Conservation (phyloP, 2,113 vertebrate species). For the Hymenochirus boettgeri region DNA sequence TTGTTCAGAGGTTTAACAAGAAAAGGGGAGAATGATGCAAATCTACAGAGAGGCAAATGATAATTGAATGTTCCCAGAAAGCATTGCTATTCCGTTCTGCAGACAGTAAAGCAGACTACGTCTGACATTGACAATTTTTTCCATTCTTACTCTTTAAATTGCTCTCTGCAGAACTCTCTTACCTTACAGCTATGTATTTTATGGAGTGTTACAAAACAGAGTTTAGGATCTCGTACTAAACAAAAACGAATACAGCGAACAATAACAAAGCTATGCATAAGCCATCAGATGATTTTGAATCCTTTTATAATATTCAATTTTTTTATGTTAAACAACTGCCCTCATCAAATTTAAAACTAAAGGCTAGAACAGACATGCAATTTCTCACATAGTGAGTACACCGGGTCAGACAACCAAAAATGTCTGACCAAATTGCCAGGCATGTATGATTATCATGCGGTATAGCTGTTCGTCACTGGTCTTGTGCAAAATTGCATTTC, state of each 20-base stretch:
- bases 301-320: slow-evolving; percentile 2
- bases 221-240: not conserved
- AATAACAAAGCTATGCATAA: slow-evolving; percentile 3
- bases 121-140: slow-evolving; percentile 29
- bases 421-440: no score
- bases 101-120: slow-evolving; percentile 30
- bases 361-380: no score
- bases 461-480: no score
- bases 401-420: no score
- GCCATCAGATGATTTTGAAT: slow-evolving; percentile 4
- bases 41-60: slow-evolving; percentile 26
- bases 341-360: not conserved
- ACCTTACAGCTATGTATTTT: slow-evolving; percentile 24
- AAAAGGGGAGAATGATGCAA: slow-evolving; percentile 7
- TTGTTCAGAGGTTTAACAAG: slow-evolving; percentile 31
- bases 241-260: slow-evolving; percentile 12
- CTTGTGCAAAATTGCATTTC: no score
- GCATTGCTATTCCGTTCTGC: slow-evolving; percentile 17
- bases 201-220: slow-evolving; percentile 17
- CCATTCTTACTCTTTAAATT: slow-evolving; percentile 14
- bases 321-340: slow-evolving; percentile 4
- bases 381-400: no score
- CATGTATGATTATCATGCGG: no score
- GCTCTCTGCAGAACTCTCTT: slow-evolving; percentile 1
- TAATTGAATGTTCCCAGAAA: slow-evolving; percentile 21